Evolutionary conservation across 2,113 vertebrate genomes (phyloP).

Genomic region (Trematocara unimaculatum): DNA sequence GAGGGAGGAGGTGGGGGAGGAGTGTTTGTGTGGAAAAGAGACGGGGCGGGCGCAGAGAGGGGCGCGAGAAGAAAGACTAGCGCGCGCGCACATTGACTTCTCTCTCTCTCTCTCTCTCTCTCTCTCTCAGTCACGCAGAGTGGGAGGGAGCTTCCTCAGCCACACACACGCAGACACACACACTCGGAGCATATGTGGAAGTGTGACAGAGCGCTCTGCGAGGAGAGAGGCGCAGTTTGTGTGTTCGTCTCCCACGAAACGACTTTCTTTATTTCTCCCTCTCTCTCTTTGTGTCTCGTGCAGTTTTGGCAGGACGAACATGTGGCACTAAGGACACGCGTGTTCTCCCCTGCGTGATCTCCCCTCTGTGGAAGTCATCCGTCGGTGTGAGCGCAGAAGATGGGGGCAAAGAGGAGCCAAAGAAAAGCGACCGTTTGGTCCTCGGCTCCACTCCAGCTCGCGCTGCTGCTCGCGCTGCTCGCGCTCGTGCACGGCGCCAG

Average conservation of each 20-base stretch:
- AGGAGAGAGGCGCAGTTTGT: background rate
- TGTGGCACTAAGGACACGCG: conserved; percentile 44
- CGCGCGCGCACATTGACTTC: background rate
- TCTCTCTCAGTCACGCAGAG: background rate
- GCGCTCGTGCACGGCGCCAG: conserved; percentile 45
- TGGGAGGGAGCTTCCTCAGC: conserved; percentile 45
- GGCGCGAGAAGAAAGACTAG: background rate
- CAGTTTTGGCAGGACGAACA: conserved; percentile 5
- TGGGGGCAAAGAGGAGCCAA: conserved; percentile 37
- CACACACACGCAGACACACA: conserved; percentile 35
- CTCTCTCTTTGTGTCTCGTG: background rate
- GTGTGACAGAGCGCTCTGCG: conserved; percentile 25
- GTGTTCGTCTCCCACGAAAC: background rate
- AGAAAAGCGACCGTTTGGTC: conserved; percentile 45
- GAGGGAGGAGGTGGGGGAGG: background rate
- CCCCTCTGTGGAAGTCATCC: conserved; percentile 35
- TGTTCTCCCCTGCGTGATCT: background rate
- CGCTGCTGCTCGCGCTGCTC: background rate
- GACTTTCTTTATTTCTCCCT: background rate
- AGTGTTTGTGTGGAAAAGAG: conserved; percentile 78
- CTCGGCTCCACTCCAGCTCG: background rate
- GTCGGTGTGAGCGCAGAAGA: conserved; percentile 19
- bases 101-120: background rate
- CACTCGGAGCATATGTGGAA: conserved; percentile 33
- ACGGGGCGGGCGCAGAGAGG: conserved; percentile 68